Base-by-base conservation (phyloP, 1,140 invertebrate species). In the Ptiloglossa arizonensis region DNA sequence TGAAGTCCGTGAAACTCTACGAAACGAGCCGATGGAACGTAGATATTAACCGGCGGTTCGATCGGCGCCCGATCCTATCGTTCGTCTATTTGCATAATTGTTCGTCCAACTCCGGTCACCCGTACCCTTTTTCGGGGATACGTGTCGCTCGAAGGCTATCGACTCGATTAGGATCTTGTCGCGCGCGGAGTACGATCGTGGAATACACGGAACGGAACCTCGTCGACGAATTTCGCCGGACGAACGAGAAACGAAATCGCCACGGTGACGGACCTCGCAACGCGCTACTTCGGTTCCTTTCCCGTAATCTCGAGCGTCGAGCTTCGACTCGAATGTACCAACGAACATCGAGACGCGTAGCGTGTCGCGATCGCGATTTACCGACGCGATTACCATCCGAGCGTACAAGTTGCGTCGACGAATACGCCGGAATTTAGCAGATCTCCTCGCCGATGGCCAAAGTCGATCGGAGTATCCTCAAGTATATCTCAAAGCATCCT, bases 81-180 rank as follows among this genome's bases (percentile, higher is more conserved):
- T 2, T 19, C 44, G 22, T 11, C 44, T 69, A 76, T 76, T 76
- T 76, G 54, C 73, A 76, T 76, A 76, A 76, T 69, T 76, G 60
- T 76, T 69, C 24, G 66, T 76, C 24, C 54, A 29, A 11, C 54
- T 35, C 6, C 17, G 27, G 44, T 69, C 64, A 60, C 17, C 27
- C n/a, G 54, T 76, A 59, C 17, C 44, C 27, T 48, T 60, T 69
- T 41, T 38, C n/a, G n/a, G 19, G 35, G 8, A 1, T 24, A 11
- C 15, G 9, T 54, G 63, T 41, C 62, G 15, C 24, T 46, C 2
- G 5, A 13, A 17, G 38, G 19, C n/a, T 17, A 4, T 44, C 13
- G 15, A 9, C 22, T 5, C 52, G 73, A 69, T 76, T 76, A 32
- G 15, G 15, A 76, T 76, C 44, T 76, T 29, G 11, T n/a, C 2